These are phyloP conservation scores for Empidonax traillii DNA, from an alignment of 2,113 vertebrate species.

Conservation along the genomic window DNA sequence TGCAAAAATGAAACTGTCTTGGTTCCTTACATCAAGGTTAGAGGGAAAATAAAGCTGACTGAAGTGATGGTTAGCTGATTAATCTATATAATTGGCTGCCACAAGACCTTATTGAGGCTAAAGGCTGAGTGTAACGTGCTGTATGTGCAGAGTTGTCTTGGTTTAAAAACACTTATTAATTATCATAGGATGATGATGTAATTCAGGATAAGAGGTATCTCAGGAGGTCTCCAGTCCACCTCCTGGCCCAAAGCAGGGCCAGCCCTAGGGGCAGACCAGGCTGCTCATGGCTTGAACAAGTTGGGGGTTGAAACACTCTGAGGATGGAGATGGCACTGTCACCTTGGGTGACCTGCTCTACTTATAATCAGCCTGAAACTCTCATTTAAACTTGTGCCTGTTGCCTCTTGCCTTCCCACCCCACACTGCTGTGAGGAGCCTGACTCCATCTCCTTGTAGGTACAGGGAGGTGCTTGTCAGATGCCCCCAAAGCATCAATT, in stretches of 20 bases:
- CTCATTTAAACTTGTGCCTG: not conserved
- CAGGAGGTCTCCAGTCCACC: not conserved
- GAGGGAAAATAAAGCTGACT: not conserved
- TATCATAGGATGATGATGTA: not conserved
- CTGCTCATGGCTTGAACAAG: not conserved
- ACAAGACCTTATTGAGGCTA: not conserved
- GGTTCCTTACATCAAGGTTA: not conserved
- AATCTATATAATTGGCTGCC: not conserved
- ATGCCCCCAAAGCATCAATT: not conserved
- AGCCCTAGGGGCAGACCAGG: not conserved
- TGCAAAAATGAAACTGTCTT: not conserved
- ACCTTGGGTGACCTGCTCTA: not conserved
- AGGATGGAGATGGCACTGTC: not conserved
- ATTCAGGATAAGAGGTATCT: not conserved
- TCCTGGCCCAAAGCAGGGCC: not conserved
- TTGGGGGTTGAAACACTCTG: not conserved
- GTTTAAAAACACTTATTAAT: not conserved
- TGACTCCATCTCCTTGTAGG: not conserved
- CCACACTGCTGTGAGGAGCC: not conserved
- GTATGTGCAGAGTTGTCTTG: not conserved
- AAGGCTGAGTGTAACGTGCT: not conserved
- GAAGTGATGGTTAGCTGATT: not conserved
- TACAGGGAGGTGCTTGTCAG: not conserved
- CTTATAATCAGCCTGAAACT: not conserved
- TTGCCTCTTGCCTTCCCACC: not conserved